Conservation (phyloP, 2,113 vertebrate species). For the Bubo blakistoni region DNA sequence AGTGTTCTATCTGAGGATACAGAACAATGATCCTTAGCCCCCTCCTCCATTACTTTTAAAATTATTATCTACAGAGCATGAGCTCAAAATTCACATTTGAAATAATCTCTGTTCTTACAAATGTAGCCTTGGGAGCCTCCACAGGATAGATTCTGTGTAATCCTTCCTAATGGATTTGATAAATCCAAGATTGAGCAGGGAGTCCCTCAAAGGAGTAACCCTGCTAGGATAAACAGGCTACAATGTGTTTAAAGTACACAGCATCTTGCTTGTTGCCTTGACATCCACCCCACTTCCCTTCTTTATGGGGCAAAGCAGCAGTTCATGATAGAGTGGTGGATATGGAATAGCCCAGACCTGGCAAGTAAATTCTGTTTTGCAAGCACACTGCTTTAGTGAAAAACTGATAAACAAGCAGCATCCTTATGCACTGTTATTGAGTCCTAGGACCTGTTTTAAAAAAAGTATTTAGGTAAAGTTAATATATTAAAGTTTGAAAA, state of each 20-base stretch:
- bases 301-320: neutral
- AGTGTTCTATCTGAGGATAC: neutral
- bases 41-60: neutral
- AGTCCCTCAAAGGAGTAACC: neutral
- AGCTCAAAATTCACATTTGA: neutral
- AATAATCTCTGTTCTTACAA: neutral
- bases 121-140: neutral
- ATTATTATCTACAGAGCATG: neutral
- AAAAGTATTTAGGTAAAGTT: neutral
- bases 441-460: neutral
- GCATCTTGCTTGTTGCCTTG: neutral
- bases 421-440: neutral
- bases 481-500: constrained; percentile 16
- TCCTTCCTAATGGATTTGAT: neutral
- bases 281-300: neutral
- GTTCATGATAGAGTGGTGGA: neutral
- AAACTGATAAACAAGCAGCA: neutral
- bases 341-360: neutral
- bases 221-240: neutral
- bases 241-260: neutral
- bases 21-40: neutral
- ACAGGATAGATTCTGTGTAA: neutral
- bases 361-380: neutral
- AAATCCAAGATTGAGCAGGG: neutral
- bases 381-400: neutral